Evolutionary conservation across 1,140 invertebrate species (phyloP), one percentile per base, ranked within the genome.

Genomic region (Ladona fulva): DNA sequence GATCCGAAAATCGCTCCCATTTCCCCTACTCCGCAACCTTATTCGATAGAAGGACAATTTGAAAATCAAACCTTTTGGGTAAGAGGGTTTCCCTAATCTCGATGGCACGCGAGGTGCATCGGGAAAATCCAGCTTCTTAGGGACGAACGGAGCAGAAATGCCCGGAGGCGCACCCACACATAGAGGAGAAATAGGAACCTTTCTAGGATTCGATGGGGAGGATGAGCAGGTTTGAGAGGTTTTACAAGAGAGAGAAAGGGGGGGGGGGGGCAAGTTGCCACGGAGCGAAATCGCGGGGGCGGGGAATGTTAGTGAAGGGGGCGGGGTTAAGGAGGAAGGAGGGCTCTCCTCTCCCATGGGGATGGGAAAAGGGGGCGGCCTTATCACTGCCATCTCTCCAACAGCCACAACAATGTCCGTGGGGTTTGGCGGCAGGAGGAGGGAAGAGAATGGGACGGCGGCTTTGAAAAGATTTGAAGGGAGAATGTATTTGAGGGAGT

Each of bases 351-450:
- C 29, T 37, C 29, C 29, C 29, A 19, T 66, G 52, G 14, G n/a
- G 44, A 52, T 19, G 44, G 44, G 14, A 66, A 22, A 22, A 22
- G 52, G 52, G 14, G 52, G 52, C 16, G n/a, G 52, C 12, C 52
- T 66, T 66, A 66, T 66, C 52, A 6, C 52, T 66, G 12, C 3
- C n/a, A 66, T 66, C 52, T 66, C 14, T 22, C n/a, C 52, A 66
- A 66, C 52, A 66, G 14, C 52, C 52, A 66, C 52, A 66, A 66
- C 52, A 66, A 66, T 66, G 52, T 66, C 52, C 52, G 52, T 66
- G n/a, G 52, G 52, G 52, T 66, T 66, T 12, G n/a, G 12, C 3
- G 14, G 19, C 10, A 19, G 44, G 19, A 19, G 19, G 44, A 52
- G 19, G 44, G 44, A 52, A 52, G 19, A 52, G 44, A 52, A 52